phyloP scores from a whole-genome alignment of 2,888 invertebrate species.

The Papilio elwesi region DNA sequence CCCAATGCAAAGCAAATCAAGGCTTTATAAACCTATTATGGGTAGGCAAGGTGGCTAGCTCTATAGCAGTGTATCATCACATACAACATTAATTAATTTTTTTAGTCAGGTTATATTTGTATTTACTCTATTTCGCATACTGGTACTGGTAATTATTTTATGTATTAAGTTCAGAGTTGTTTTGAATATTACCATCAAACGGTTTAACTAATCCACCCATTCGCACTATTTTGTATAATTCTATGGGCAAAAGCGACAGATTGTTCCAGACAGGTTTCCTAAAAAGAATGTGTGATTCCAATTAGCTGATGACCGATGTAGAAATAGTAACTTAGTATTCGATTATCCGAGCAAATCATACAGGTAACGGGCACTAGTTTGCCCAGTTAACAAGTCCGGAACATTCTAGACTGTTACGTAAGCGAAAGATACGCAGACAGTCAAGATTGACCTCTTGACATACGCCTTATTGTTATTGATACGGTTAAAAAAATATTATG shows the following conservation, averaged over 20 bases:
- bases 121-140: too few relatives aligned
- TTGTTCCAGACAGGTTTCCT: slow-evolving; percentile 40
- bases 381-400: not conserved
- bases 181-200: not conserved
- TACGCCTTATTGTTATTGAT: slow-evolving; percentile 28
- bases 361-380: not conserved
- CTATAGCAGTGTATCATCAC: too few relatives aligned
- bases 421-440: not conserved
- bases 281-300: slow-evolving; percentile 19
- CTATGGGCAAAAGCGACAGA: not conserved
- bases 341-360: not conserved
- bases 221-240: slow-evolving; percentile 12
- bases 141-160: not conserved
- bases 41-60: too few relatives aligned
- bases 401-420: slow-evolving; percentile 17
- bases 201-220: not conserved
- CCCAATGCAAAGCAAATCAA: too few relatives aligned
- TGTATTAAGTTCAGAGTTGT: not conserved
- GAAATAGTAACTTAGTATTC: slow-evolving; percentile 3
- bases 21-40: too few relatives aligned
- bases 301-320: not conserved
- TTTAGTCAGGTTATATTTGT: too few relatives aligned
- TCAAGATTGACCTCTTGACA: slow-evolving; percentile 28
- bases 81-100: too few relatives aligned
- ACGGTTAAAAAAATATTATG: slow-evolving; percentile 22